These are phyloP conservation scores for Brotula barbata DNA, from an alignment of 2,797 vertebrate species.

Conservation along the genomic window DNA sequence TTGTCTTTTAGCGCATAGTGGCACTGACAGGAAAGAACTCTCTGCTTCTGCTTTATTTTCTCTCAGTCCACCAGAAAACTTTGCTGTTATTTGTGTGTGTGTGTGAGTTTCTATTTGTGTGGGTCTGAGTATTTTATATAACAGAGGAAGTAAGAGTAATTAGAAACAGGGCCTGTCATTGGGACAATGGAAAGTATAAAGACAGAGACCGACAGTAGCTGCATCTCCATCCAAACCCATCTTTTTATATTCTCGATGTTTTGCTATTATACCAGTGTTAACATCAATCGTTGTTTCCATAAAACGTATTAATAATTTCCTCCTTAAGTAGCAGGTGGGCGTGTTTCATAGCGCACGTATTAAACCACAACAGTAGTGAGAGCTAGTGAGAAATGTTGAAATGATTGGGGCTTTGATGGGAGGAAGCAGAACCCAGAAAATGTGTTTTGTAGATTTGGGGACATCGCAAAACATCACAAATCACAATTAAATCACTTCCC, in stretches of 20 bases:
- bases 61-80: constrained; percentile 30
- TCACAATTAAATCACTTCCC: constrained; percentile 31
- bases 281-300: too few relatives aligned
- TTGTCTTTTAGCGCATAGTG: constrained; percentile 9
- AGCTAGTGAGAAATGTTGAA: not conserved
- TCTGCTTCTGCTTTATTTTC: constrained; percentile 19
- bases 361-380: not conserved
- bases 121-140: constrained; percentile 36
- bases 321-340: too few relatives aligned
- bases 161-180: constrained; percentile 46
- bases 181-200: constrained; percentile 29
- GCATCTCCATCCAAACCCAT: too few relatives aligned
- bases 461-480: constrained; percentile 42
- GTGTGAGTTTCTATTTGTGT: not conserved
- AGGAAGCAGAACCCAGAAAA: constrained; percentile 33
- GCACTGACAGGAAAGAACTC: constrained; percentile 5
- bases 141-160: constrained; percentile 55
- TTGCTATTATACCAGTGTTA: too few relatives aligned
- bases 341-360: too few relatives aligned
- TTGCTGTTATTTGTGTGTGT: constrained; percentile 15
- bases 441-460: constrained; percentile 37
- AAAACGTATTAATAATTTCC: too few relatives aligned
- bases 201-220: constrained; percentile 33
- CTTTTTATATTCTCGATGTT: too few relatives aligned
- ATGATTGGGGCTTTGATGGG: not conserved